Evolutionary conservation across 92 coral and sea anemone genomes (phyloP), one percentile per base, ranked within the genome.

Genomic region (Chrysogorgia sp.): DNA sequence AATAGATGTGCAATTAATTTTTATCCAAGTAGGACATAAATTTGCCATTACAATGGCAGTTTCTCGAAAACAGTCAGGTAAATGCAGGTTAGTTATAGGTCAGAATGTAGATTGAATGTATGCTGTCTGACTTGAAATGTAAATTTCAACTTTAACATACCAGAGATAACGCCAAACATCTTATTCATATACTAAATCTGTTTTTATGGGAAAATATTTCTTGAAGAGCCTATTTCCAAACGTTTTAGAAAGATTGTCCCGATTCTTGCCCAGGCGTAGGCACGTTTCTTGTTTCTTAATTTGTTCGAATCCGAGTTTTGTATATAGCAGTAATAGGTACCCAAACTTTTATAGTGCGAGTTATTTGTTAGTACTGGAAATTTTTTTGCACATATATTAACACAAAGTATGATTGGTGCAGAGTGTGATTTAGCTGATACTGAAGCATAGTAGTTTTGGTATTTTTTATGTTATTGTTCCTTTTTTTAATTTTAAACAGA

Each of bases 41-140:
- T 31, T 31, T 63, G 8, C 22, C 5, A 31, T 2, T 2, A 63
- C 40, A 32, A 63, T 32, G 40, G 10, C 9, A 45, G 34, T 63
- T 63, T 32, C 2, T 31, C 47, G 40, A 15, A 29, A 29, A 34
- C 34, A 22, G 70, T 31, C 9, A 63, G 6, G 40, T 63, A 63
- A 63, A 63, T 63, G 70, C 47, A 32, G 70, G 47, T 63, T 34
- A 31, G 3, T 1, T 63, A 34, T 63, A 63, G 20, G 70, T 63
- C 70, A 63, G 13, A 63, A 63, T 63, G 70, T 62, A 62, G 68
- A 31, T 63, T 24, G 40, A 31, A 34, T 30, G 28, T 30, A 63
- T 31, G 1, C 70, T 10, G 12, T 19, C 48, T 1, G 40, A 63
- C 20, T 63, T 63, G 34, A 1, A 31, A 63, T 7, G 10, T 1